phyloP scores from a whole-genome alignment of 2,888 invertebrate species.

The Spatulosminthurus flaviceps region DNA sequence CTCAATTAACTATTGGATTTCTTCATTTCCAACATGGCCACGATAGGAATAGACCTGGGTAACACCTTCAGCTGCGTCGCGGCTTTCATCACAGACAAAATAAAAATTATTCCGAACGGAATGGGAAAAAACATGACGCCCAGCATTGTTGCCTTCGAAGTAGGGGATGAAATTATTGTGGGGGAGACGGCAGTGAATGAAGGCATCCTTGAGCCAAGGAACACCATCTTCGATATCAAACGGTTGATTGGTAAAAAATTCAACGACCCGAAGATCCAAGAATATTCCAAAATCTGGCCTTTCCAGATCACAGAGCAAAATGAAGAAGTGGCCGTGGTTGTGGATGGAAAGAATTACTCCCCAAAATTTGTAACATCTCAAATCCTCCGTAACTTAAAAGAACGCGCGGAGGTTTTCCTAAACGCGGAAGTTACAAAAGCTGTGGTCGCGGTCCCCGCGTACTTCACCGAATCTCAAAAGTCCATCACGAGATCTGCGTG shows the following conservation, averaged over 20 bases:
- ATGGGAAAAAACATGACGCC: slow-evolving; percentile 36
- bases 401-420: slow-evolving; percentile 85
- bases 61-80: background rate
- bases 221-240: slow-evolving; percentile 76
- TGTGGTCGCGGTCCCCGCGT: slow-evolving; percentile 82
- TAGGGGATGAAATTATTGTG: slow-evolving; percentile 33
- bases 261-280: slow-evolving; percentile 87
- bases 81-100: background rate
- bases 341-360: slow-evolving; percentile 67
- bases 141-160: slow-evolving; percentile 40
- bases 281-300: slow-evolving; percentile 93
- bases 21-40: no score
- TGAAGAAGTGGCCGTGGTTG: slow-evolving; percentile 67
- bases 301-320: slow-evolving; percentile 79
- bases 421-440: slow-evolving; percentile 82
- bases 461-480: slow-evolving; percentile 75
- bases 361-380: slow-evolving; percentile 72
- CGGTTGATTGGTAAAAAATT: slow-evolving; percentile 91
- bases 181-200: background rate
- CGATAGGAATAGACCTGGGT: background rate
- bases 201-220: background rate
- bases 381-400: slow-evolving; percentile 85
- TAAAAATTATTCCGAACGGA: slow-evolving; percentile 42
- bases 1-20: no score
- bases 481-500: slow-evolving; percentile 85